phyloP scores from a whole-genome alignment of 2,888 invertebrate genomes.

The Oscheius onirici region DNA sequence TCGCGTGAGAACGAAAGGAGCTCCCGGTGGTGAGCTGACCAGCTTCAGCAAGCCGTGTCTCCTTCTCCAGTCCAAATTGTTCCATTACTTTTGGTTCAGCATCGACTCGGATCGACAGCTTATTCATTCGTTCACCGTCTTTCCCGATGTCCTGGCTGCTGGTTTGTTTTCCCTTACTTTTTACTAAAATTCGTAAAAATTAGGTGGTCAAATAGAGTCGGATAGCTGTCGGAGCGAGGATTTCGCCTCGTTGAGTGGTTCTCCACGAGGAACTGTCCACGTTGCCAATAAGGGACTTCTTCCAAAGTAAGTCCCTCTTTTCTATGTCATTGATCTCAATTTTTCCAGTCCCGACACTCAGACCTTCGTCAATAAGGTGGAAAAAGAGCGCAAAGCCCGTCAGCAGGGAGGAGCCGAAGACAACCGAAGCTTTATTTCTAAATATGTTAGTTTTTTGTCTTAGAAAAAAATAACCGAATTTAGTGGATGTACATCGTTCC shows the following conservation, averaged over 20 bases:
- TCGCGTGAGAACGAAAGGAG: conserved; percentile 5
- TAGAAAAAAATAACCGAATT: conserved; percentile 72
- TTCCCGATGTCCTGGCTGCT: conserved; percentile 53
- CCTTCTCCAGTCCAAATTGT: conserved; percentile 57
- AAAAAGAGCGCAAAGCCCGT: conserved; percentile 89
- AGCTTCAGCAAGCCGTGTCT: conserved; percentile 50
- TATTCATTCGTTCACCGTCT: conserved; percentile 62
- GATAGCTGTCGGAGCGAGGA: conserved; percentile 7
- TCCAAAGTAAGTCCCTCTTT: conserved; percentile 37
- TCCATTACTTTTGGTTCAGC: conserved; percentile 63
- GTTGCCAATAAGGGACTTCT: conserved; percentile 35
- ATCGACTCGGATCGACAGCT: conserved; percentile 54
- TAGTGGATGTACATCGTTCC: conserved; percentile 99
- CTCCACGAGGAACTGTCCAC: conserved; percentile 41
- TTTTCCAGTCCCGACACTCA: conserved; percentile 84
- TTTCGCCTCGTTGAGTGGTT: conserved; percentile 11
- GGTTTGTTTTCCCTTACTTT: conserved; percentile 15
- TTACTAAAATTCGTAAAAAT: not conserved
- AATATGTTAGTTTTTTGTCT: conserved; percentile 94
- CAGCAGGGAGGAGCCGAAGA: conserved; percentile 80
- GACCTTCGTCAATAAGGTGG: conserved; percentile 90
- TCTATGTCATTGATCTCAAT: not conserved
- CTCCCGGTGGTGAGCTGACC: not conserved
- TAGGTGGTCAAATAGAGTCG: conserved; percentile 28
- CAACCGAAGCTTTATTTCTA: conserved; percentile 92